Base-by-base conservation (phyloP, 2,888 invertebrate species). In the Drosophila neutralis region DNA sequence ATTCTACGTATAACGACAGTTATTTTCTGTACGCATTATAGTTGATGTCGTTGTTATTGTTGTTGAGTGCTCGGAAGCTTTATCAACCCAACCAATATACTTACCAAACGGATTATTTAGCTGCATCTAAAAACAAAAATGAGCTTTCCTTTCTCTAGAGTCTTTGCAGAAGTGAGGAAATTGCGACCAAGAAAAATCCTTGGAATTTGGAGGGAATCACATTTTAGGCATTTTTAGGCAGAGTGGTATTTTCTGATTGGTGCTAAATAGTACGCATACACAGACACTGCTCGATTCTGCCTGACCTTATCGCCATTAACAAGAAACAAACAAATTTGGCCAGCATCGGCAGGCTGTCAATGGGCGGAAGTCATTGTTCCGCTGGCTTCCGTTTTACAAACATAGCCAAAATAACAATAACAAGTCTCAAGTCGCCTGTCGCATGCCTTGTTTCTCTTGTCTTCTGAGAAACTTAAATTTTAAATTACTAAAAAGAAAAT, bases 291-390 rank as follows among this genome's bases (percentile, higher is more conserved):
- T 27, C 27, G 27, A 21, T 60, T 45, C 38, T 36, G 60, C 63
- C 35, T 66, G 48, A 69, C 40, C 4, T 62, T 76, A 67, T 40
- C 52, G 57, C 59, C 64, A 64, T 74, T 74, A 67, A 70, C 64
- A 60, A 62, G 7, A 67, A 59, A 27, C 11, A 56, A 59, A 51
- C 57, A 40, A 66, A 53, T 40, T 68, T 54, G 59, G 58, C 38
- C 36, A 67, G 76, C 61, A 74, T 80, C 84, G 82, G 83, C 81
- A 73, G 49, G 31, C 64, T 51, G 54, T 79, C 83, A 83, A 79
- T 67, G 42, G 60, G 29, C 33, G 68, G 48, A 63, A 57, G 63
- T 40, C 60, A 58, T 69, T 76, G 57, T 53, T 78, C 76, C 82
- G 76, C 42, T 61, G 76, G 64, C 73, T 54, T 36, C 18, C 79